Percentiles rank a stretch among this genome's conserved stretches.
phyloP scores from a whole-genome alignment of 2,888 invertebrate genomes.

The Odontomyia ornata region DNA sequence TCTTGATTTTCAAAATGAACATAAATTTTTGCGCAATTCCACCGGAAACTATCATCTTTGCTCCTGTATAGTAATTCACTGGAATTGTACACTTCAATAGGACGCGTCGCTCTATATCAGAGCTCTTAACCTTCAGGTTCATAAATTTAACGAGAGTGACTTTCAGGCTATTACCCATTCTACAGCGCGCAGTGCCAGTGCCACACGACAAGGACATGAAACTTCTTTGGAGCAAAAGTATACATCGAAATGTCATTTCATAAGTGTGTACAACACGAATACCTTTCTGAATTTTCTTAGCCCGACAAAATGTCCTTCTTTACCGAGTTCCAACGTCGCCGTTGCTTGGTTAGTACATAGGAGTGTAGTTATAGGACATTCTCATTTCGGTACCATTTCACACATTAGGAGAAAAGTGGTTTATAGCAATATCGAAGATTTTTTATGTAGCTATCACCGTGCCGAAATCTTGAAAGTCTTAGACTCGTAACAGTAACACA shows the following conservation, averaged over 20 bases:
- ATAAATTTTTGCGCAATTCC: conserved; percentile 48
- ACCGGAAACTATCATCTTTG: conserved; percentile 42
- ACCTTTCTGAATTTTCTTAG: conserved; percentile 47
- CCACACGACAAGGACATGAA: conserved; percentile 34
- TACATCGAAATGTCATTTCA: conserved; percentile 48
- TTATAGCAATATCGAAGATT: conserved; percentile 33
- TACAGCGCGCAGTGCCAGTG: conserved; percentile 7
- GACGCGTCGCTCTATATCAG: conserved; percentile 35
- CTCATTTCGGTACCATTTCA: conserved; percentile 48
- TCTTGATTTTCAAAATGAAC: conserved; percentile 49
- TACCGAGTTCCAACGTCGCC: conserved; percentile 5
- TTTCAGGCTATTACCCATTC: conserved; percentile 46
- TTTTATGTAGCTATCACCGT: conserved; percentile 32
- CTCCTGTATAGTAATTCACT: conserved; percentile 25
- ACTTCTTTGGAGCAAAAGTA: background rate
- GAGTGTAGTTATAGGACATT: conserved; percentile 45
- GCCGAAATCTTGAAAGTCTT: conserved; percentile 4
- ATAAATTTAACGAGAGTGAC: conserved; percentile 43
- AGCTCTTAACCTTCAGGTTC: conserved; percentile 42
- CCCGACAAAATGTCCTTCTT: background rate
- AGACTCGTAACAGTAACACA: conserved; percentile 8
- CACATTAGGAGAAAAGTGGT: conserved; percentile 43
- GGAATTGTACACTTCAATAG: conserved; percentile 34
- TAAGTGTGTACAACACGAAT: conserved; percentile 47
- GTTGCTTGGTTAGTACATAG: conserved; percentile 27